These are phyloP conservation scores for Percina caprodes DNA, from an alignment of 2,113 vertebrate genomes.

Conservation along the genomic window DNA sequence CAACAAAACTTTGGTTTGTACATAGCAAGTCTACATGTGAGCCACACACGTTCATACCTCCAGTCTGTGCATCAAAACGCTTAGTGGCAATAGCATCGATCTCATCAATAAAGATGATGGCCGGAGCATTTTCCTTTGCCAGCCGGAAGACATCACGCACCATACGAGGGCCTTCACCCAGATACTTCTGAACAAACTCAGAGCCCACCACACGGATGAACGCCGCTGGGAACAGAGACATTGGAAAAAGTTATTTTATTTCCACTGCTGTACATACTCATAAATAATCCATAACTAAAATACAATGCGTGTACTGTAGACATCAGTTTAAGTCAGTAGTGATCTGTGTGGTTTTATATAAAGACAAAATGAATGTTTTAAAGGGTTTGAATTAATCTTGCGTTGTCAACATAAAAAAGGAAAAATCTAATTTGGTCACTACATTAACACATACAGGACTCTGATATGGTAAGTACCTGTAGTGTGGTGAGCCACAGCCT, in stretches of 20 bases:
- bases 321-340: not conserved
- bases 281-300: not conserved
- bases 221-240: constrained; percentile 83
- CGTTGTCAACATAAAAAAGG: not conserved
- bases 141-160: constrained; percentile 95
- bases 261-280: too few species aligned
- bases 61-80: constrained; percentile 96
- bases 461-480: constrained; percentile 83
- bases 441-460: not conserved
- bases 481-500: constrained; percentile 96
- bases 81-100: constrained; percentile 97
- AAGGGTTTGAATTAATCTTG: not conserved
- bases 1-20: not conserved
- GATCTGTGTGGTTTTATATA: not conserved
- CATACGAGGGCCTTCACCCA: constrained; percentile 96
- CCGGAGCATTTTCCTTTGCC: constrained; percentile 96
- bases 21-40: not conserved
- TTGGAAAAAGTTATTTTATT: not conserved
- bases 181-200: constrained; percentile 97
- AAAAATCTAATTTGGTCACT: not conserved
- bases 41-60: constrained; percentile 81
- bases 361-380: not conserved
- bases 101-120: constrained; percentile 98
- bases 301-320: not conserved
- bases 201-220: constrained; percentile 97